phyloP scores from a whole-genome alignment of 1,140 invertebrate genomes.

The Pantala flavescens region DNA sequence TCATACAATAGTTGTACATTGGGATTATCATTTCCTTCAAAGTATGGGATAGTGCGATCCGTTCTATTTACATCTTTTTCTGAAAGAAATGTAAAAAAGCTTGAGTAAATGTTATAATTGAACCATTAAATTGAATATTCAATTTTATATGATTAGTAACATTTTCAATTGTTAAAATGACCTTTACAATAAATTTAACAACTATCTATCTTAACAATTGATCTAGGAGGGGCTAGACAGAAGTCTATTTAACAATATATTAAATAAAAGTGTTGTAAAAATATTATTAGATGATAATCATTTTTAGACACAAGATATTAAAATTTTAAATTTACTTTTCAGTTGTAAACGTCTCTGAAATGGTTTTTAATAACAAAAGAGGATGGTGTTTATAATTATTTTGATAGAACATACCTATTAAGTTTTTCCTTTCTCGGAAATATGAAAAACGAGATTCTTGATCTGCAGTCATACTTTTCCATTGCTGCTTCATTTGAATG shows the following conservation, averaged over 20 bases:
- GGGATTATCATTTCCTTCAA: slow-evolving; percentile 79
- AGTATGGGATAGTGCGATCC: slow-evolving; percentile 85
- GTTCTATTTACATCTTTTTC: slow-evolving; percentile 97
- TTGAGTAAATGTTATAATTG: neutral
- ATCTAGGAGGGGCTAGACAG: too few species aligned
- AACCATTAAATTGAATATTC: neutral
- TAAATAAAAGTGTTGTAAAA: too few species aligned
- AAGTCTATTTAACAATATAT: too few species aligned
- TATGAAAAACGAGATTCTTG: slow-evolving; percentile 85
- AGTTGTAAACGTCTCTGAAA: too few species aligned
- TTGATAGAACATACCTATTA: slow-evolving; percentile 70
- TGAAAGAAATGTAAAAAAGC: slow-evolving; percentile 32
- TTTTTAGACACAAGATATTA: too few species aligned
- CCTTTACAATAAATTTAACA: slow-evolving; percentile 21
- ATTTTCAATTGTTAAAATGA: too few species aligned
- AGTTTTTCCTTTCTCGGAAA: slow-evolving; percentile 81
- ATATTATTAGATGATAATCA: too few species aligned
- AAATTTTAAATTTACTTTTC: too few species aligned
- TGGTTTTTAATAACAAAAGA: too few species aligned
- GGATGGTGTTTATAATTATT: too few species aligned
- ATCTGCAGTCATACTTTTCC: slow-evolving; percentile 75
- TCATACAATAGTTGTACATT: slow-evolving; percentile 78
- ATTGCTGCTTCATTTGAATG: slow-evolving; percentile 92
- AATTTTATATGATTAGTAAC: too few species aligned
- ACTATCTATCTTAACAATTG: too few species aligned